Percentiles rank a stretch among this genome's conserved stretches.
These are phyloP conservation scores for Pontoporia blainvillei DNA, from an alignment of 2,113 vertebrate species.

Conservation along the genomic window DNA sequence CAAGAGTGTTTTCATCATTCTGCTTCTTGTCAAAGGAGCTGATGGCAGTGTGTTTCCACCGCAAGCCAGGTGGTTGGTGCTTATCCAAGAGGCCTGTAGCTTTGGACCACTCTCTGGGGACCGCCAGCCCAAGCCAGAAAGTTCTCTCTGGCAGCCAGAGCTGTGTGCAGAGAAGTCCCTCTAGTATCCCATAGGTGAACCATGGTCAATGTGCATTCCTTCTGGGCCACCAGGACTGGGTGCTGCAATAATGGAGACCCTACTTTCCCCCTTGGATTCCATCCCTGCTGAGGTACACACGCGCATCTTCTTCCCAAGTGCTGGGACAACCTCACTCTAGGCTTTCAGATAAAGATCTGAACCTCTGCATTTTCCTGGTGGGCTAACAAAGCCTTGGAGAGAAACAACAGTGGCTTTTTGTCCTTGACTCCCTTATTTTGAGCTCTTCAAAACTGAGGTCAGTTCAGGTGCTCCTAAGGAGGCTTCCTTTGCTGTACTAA, in stretches of 20 bases:
- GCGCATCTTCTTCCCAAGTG: neutral
- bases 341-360: neutral
- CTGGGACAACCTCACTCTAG: neutral
- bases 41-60: neutral
- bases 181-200: neutral
- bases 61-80: neutral
- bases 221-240: neutral
- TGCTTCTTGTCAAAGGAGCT: neutral
- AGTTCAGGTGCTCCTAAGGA: neutral
- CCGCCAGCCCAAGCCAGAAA: neutral
- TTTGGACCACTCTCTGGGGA: neutral
- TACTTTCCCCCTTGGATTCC: neutral
- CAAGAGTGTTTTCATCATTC: constrained; percentile 3
- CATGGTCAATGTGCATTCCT: neutral
- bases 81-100: neutral
- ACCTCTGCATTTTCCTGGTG: neutral
- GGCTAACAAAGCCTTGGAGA: neutral
- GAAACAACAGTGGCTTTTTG: neutral
- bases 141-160: neutral
- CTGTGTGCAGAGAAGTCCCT: neutral
- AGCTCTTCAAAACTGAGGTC: neutral
- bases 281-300: neutral
- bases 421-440: neutral
- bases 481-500: neutral
- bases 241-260: neutral